Percentiles rank a stretch among this genome's conserved stretches.
Conservation (phyloP, 2,113 vertebrate species). For the Fregata magnificens region DNA sequence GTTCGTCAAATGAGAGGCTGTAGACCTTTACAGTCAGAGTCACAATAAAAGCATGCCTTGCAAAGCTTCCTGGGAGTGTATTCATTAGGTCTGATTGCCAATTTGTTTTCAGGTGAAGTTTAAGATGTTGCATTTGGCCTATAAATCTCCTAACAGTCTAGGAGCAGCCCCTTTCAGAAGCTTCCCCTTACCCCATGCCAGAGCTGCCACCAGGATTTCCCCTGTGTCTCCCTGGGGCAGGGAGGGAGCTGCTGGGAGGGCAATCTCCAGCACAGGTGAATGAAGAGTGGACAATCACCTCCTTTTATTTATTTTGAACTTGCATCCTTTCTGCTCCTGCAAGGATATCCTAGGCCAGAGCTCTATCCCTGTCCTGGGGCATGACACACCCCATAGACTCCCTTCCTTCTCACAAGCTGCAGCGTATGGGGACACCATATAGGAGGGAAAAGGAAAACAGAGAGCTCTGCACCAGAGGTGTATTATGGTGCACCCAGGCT, state of each 20-base stretch:
- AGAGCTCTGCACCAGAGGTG: not conserved
- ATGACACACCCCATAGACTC: not conserved
- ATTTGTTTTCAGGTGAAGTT: not conserved
- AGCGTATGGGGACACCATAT: rapidly evolving
- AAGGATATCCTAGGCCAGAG: not conserved
- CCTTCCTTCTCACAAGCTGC: not conserved
- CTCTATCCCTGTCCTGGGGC: not conserved
- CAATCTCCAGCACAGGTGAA: not conserved
- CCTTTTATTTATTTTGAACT: not conserved
- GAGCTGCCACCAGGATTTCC: not conserved
- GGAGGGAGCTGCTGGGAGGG: not conserved
- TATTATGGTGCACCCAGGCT: not conserved
- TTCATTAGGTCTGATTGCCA: not conserved
- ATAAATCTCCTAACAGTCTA: not conserved
- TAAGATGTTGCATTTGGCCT: not conserved
- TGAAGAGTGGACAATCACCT: not conserved
- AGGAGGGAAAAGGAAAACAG: not conserved
- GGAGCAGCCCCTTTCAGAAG: not conserved
- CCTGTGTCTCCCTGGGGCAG: not conserved
- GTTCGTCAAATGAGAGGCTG: not conserved
- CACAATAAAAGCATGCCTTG: not conserved
- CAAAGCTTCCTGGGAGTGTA: not conserved
- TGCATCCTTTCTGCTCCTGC: not conserved
- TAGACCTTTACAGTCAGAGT: not conserved
- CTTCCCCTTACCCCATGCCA: not conserved